phyloP scores from a whole-genome alignment of 2,113 vertebrate genomes.

The Spheniscus mendiculus region DNA sequence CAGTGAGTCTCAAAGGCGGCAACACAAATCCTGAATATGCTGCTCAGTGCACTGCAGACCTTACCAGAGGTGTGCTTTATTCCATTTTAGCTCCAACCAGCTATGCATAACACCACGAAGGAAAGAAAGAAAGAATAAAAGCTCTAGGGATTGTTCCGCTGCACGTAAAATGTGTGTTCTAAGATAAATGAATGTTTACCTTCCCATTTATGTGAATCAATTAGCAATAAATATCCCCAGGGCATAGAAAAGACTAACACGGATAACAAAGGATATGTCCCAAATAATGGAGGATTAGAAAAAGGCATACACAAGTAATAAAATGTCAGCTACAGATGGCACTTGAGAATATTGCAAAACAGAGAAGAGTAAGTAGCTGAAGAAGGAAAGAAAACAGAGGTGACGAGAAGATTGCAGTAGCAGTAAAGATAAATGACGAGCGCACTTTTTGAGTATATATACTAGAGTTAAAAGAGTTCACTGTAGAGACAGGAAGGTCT shows the following conservation, averaged over 20 bases:
- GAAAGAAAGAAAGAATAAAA: neutral
- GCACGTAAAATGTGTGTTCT: neutral
- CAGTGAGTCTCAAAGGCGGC: neutral
- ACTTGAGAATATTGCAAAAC: conserved; percentile 29
- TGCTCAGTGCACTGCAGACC: neutral
- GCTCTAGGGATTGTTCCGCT: neutral
- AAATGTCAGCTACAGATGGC: conserved; percentile 30
- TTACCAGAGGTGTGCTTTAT: neutral
- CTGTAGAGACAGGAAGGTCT: conserved; percentile 27
- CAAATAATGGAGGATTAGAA: conserved; percentile 33
- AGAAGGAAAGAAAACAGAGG: conserved; percentile 37
- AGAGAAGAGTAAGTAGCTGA: neutral
- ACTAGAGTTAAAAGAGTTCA: conserved; percentile 23
- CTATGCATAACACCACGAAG: neutral
- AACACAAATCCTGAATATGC: neutral
- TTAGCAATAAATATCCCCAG: conserved; percentile 26
- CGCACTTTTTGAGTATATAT: neutral
- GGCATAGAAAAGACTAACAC: neutral
- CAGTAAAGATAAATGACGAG: conserved; percentile 60
- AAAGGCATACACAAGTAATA: conserved; percentile 11
- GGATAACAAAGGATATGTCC: conserved; percentile 19
- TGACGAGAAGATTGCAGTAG: neutral
- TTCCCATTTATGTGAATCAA: conserved; percentile 25
- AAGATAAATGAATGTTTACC: conserved; percentile 48
- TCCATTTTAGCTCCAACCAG: neutral